These are phyloP conservation scores for Hemitrygon akajei DNA, from an alignment of 2,797 vertebrate genomes.

Conservation along the genomic window DNA sequence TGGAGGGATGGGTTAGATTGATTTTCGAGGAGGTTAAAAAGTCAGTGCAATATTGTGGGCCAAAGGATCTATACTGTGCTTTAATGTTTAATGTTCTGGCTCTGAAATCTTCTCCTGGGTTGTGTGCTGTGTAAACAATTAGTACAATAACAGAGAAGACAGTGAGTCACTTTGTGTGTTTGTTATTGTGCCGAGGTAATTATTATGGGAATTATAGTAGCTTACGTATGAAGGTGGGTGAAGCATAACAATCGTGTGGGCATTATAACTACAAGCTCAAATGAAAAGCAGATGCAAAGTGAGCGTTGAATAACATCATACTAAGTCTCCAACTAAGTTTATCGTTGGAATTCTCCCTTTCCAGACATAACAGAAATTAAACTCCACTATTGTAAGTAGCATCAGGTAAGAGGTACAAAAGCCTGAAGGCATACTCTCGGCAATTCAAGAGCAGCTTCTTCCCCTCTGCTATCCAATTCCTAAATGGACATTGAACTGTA, in stretches of 20 bases:
- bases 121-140: background rate
- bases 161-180: background rate
- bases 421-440: too few relatives aligned
- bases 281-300: background rate
- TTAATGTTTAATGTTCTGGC: background rate
- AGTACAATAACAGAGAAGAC: background rate
- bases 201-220: constrained; percentile 23
- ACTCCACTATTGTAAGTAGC: background rate
- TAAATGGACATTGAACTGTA: too few relatives aligned
- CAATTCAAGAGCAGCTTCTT: too few relatives aligned
- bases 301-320: background rate
- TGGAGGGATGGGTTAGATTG: too few relatives aligned
- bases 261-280: background rate
- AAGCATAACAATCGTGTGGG: constrained; percentile 21
- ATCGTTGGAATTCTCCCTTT: background rate
- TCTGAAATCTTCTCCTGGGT: background rate
- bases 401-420: too few relatives aligned
- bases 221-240: constrained; percentile 10
- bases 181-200: constrained; percentile 20
- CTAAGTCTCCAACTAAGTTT: background rate
- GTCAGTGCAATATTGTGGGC: too few relatives aligned
- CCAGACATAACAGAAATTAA: background rate
- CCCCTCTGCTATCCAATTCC: too few relatives aligned
- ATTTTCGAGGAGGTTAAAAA: too few relatives aligned
- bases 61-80: too few relatives aligned